Conservation (phyloP, 2,888 invertebrate genomes). For the Sepioteuthis lessoniana region DNA sequence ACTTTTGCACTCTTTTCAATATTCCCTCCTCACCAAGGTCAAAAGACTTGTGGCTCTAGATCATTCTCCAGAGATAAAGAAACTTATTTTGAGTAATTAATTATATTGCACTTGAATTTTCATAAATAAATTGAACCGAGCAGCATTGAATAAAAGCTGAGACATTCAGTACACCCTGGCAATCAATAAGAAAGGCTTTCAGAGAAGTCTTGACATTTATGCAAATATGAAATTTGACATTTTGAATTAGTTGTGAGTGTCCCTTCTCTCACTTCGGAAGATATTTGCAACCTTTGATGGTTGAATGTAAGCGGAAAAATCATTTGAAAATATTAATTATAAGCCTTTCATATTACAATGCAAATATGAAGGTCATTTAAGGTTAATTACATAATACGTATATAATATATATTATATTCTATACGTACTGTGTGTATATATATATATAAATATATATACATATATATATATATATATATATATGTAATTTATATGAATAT, state of each 20-base stretch:
- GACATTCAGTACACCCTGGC: neutral
- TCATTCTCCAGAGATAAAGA: neutral
- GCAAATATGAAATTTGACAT: constrained; percentile 18
- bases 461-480: too few species aligned
- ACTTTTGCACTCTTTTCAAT: neutral
- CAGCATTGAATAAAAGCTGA: neutral
- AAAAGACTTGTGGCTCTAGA: neutral
- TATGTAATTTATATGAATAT: too few species aligned
- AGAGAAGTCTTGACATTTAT: neutral
- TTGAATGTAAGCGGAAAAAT: neutral
- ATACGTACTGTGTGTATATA: too few species aligned
- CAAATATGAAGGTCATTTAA: neutral
- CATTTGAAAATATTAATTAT: constrained; percentile 6
- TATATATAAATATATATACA: too few species aligned
- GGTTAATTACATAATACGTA: too few species aligned
- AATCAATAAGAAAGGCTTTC: neutral
- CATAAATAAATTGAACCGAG: neutral
- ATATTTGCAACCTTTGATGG: neutral
- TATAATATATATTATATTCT: too few species aligned
- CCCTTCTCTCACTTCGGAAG: neutral
- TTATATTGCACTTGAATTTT: neutral
- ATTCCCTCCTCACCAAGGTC: neutral
- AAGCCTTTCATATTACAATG: neutral
- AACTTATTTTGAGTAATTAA: neutral
- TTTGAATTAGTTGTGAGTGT: neutral